Conservation (phyloP, 2,797 vertebrate species). For the Falco berigora region DNA sequence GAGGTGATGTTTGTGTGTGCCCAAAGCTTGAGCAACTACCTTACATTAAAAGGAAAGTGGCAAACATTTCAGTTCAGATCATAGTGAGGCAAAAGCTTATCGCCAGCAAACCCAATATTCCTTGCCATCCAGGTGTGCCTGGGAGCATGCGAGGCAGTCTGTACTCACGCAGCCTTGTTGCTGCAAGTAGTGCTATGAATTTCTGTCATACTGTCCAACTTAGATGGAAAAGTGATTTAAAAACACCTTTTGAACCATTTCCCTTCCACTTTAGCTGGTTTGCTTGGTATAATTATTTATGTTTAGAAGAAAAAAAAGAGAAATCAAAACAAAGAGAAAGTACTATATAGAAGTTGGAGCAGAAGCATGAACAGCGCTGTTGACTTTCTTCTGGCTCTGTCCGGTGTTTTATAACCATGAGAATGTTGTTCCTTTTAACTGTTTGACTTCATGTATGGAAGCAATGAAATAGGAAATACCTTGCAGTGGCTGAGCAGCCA, state of each 20-base stretch:
- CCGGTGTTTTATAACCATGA: not conserved
- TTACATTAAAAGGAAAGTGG: not conserved
- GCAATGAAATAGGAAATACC: not conserved
- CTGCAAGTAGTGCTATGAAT: not conserved
- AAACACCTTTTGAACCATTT: constrained; percentile 7
- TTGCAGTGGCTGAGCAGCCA: not conserved
- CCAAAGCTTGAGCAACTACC: not conserved
- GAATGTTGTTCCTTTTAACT: not conserved
- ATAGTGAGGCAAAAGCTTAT: not conserved
- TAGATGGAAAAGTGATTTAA: not conserved
- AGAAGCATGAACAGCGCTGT: not conserved
- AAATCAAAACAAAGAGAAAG: constrained; percentile 7
- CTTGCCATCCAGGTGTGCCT: not conserved
- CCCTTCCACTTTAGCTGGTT: not conserved
- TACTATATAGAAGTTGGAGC: not conserved
- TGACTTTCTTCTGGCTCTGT: not conserved
- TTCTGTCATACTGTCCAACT: not conserved
- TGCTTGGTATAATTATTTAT: not conserved
- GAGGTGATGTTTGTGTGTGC: not conserved
- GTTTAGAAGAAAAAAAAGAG: not conserved
- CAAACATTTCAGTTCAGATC: not conserved
- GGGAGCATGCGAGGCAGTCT: not conserved
- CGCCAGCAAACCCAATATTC: not conserved
- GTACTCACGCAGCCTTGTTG: not conserved
- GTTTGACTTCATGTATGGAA: not conserved